Evolutionary conservation across 2,113 vertebrate species (phyloP), one percentile per base, ranked within the genome.

Genomic region (Oxygymnocypris stewartii): DNA sequence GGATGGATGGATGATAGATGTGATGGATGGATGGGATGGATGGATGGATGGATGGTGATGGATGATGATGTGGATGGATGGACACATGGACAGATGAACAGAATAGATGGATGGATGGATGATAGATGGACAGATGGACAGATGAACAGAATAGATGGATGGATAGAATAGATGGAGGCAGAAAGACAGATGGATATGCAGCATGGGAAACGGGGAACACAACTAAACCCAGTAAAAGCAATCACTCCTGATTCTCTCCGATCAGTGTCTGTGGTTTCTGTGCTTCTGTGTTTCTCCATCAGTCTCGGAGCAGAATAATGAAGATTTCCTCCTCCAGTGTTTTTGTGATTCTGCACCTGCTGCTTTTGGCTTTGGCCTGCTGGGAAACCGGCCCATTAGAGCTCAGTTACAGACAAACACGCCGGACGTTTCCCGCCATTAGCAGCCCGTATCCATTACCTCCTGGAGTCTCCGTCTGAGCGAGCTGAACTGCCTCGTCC

Each of bases 301-400:
- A 73, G 69, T 28, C 67, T 35, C 73, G 37, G 42, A 78, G 57
- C 28, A 69, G 54, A 61, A 76, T 20, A 63, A 75, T 28, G 69
- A 82, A 82, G 57, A 49, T 80, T 59, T 77, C 51, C 37, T 75
- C 54, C 9, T 65, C 10, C 20, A 20, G 67, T 67, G 31, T 77
- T 67, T 76, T 40, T 84, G n/a, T 63, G 44, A 37, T 31, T 25
- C 76, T 13, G 69, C 92, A 93, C 91, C 91, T 94, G 92, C 91
- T 88, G 85, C 54, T 84, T 89, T 90, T 90, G 88, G 90, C 89
- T 88, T 79, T 51, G 67, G 86, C 89, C 90, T 4, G 31, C 75
- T 87, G 90, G 80, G 90, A 88, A 90, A 92, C 78, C 31, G 76
- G 63, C 79, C 89, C 89, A 89, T 91, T 90, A 91, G 77, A 88